Base-by-base conservation (phyloP, 2,888 invertebrate genomes). In the Phengaris alcon region DNA sequence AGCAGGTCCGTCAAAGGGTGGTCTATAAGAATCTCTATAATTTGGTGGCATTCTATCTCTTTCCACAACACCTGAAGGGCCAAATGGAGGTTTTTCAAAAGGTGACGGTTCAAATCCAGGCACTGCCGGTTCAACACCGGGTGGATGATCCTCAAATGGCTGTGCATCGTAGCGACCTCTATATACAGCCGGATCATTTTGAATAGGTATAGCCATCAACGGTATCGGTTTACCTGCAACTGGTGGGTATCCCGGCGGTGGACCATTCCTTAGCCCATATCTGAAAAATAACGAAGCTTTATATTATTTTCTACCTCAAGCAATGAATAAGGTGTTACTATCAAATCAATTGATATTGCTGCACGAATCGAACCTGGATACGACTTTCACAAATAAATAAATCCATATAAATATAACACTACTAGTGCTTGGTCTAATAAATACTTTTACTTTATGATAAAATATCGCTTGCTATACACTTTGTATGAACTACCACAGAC, bases 71-170 rank as follows among this genome's bases (percentile, higher is more conserved):
- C 87, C 88, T 7, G 88, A 84, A 73, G 89, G 87, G 44, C 87
- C 89, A 79, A 91, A 91, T 10, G 86, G 77, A n/a, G 90, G 90
- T 80, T 93, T 93, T 80, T 94, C 94, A 81, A 94, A 94, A 12
- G 94, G 93, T 1, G 94, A 91, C 46, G 93, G 93, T 82, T 95
- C 95, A 82, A 94, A 94, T 46, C 95, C 95, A 59, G 95, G 95
- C 35, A 94, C 94, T 0, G 95, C 94, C 7, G 95, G 95, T 82
- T 95, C 95, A 1, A 95, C 95, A 13, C 95, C 95, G 9, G 95
- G 95, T 15, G 95, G 95, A 76, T 94, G 91, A 68, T 95, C 94
- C 80, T 95, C 95, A 81, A 94, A 95, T 75, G 93, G 85, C 44
- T 90, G 90, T 9, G 80, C 87, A 57, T 93, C 93, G 80, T 90